phyloP scores from a whole-genome alignment of 2,888 invertebrate genomes.

The Pardosa pseudoannulata region DNA sequence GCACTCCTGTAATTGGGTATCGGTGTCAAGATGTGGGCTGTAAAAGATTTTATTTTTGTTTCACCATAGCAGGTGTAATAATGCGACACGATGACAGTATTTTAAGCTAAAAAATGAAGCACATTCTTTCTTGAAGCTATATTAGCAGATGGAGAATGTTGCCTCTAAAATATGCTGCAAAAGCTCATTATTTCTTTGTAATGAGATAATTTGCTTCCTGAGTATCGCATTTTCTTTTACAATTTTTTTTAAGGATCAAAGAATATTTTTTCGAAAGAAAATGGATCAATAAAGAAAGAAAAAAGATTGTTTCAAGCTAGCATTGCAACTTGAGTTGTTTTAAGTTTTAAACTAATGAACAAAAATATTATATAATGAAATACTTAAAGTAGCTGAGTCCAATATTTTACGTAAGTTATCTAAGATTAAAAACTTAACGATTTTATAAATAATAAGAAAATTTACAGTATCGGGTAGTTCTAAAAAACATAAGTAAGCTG shows the following conservation, averaged over 20 bases:
- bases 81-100: slow-evolving; percentile 12
- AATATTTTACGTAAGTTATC: too few species aligned
- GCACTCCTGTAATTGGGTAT: not conserved
- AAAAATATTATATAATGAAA: too few species aligned
- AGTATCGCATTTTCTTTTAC: not conserved
- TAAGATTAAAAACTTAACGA: too few species aligned
- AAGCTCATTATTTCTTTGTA: not conserved
- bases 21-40: not conserved
- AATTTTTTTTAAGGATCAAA: not conserved
- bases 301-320: too few species aligned
- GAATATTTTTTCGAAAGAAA: too few species aligned
- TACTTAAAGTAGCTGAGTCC: too few species aligned
- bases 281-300: too few species aligned
- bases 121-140: not conserved
- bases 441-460: too few species aligned
- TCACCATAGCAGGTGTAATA: not conserved
- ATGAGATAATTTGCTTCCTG: slow-evolving; percentile 3
- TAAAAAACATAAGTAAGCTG: too few species aligned
- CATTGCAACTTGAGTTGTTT: too few species aligned
- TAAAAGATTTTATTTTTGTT: not conserved
- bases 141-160: not conserved
- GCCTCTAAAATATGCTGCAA: not conserved
- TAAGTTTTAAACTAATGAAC: too few species aligned
- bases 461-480: too few species aligned
- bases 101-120: slow-evolving; percentile 15